These are phyloP conservation scores for Scytalopus superciliaris DNA, from an alignment of 2,113 vertebrate genomes.

Conservation along the genomic window DNA sequence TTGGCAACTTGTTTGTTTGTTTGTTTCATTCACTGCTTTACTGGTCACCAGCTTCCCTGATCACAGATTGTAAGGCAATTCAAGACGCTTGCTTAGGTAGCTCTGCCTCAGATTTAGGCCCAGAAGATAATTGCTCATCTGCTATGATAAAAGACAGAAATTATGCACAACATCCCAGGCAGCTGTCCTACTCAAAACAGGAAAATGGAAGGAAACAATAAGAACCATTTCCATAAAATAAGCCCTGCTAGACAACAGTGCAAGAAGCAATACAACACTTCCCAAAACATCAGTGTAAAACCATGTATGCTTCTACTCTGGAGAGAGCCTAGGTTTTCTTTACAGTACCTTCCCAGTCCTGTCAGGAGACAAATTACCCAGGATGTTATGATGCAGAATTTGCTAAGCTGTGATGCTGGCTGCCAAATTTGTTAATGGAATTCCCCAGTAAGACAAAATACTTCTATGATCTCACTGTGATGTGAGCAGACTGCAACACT, in stretches of 20 bases:
- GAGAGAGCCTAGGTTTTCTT: not conserved
- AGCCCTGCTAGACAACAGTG: not conserved
- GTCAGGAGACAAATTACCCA: not conserved
- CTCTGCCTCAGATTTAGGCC: not conserved
- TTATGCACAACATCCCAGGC: not conserved
- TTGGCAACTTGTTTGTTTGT: no score
- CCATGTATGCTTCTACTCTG: not conserved
- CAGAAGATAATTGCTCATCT: not conserved
- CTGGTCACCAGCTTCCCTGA: not conserved
- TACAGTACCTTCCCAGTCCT: not conserved
- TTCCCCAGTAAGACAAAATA: not conserved
- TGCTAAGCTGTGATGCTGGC: not conserved
- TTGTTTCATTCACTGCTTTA: not conserved
- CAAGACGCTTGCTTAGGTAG: not conserved
- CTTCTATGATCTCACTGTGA: accelerated
- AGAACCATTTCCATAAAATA: not conserved
- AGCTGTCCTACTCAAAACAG: not conserved
- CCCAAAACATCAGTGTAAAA: not conserved
- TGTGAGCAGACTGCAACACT: not conserved
- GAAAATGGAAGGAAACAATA: not conserved
- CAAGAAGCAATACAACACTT: not conserved
- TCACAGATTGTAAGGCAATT: not conserved
- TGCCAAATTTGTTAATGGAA: not conserved
- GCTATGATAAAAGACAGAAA: not conserved
- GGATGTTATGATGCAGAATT: not conserved